These are phyloP conservation scores for Amaurobius ferox DNA, from an alignment of 2,888 invertebrate genomes.

Conservation along the genomic window DNA sequence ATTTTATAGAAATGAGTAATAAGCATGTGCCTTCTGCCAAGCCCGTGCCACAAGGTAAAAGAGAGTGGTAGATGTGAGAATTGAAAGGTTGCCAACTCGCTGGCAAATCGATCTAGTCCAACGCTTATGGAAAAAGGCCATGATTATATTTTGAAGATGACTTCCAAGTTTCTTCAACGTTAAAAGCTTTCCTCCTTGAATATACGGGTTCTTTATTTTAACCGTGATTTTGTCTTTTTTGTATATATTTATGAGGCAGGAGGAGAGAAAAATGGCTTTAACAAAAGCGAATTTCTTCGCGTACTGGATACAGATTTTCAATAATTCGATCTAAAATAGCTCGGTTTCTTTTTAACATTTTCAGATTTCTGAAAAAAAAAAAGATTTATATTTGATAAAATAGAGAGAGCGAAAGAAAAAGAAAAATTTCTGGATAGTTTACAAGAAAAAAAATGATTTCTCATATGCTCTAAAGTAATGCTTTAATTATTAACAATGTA, in stretches of 20 bases:
- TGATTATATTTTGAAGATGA: conserved; percentile 63
- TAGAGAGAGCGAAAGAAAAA: no score
- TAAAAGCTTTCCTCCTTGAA: conserved; percentile 22
- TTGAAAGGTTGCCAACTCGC: conserved; percentile 66
- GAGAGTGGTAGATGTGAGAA: conserved; percentile 64
- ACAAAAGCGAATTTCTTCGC: background rate
- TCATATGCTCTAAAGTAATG: no score
- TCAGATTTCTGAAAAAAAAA: background rate
- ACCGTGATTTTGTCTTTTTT: conserved; percentile 10
- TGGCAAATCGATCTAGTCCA: conserved; percentile 60
- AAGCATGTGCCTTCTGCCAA: conserved; percentile 34
- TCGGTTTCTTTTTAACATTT: background rate
- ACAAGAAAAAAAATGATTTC: no score
- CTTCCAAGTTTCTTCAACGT: conserved; percentile 31
- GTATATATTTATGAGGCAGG: conserved; percentile 7
- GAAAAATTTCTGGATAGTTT: background rate
- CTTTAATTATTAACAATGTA: no score
- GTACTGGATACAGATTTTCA: background rate
- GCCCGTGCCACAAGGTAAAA: conserved; percentile 42
- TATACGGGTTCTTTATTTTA: conserved; percentile 16
- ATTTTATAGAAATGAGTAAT: conserved; percentile 56
- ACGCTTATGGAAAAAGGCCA: conserved; percentile 47
- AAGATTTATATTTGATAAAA: conserved; percentile 13
- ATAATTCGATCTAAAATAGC: conserved; percentile 1
- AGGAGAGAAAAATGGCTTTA: conserved; percentile 1